These are phyloP conservation scores for Prunella strophiata DNA, from an alignment of 2,797 vertebrate genomes.

Conservation along the genomic window DNA sequence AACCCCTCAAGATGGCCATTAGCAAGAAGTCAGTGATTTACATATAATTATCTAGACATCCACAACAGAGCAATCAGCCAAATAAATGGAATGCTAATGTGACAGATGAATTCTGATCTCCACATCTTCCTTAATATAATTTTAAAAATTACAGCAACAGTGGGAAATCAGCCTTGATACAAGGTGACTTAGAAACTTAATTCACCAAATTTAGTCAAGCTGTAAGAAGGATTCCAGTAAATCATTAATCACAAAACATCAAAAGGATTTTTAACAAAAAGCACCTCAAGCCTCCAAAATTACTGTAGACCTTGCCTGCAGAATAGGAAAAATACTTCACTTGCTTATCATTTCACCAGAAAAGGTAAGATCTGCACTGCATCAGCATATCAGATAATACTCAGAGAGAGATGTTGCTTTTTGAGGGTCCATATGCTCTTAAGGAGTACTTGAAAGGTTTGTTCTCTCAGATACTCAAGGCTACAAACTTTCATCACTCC, in stretches of 20 bases:
- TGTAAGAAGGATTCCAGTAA: not conserved
- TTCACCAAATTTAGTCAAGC: not conserved
- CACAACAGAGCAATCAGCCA: not conserved
- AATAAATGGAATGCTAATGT: not conserved
- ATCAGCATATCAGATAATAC: not conserved
- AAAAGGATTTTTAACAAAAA: not conserved
- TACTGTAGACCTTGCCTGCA: not conserved
- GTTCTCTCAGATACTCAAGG: not conserved
- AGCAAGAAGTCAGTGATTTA: conserved; percentile 34
- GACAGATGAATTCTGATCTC: conserved; percentile 18
- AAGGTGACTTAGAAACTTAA: not conserved
- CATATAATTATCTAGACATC: not conserved
- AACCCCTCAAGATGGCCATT: not conserved
- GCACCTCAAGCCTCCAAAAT: not conserved
- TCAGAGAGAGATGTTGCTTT: not conserved
- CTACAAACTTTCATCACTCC: not conserved
- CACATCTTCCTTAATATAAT: conserved; percentile 9
- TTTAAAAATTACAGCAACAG: not conserved
- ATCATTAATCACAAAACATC: not conserved
- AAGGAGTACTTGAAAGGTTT: not conserved
- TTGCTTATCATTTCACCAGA: not conserved
- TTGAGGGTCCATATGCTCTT: not conserved
- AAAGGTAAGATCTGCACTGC: not conserved
- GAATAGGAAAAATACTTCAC: not conserved
- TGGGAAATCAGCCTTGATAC: not conserved